Conservation (phyloP, 2,888 invertebrate species). For the Aromia moschata region DNA sequence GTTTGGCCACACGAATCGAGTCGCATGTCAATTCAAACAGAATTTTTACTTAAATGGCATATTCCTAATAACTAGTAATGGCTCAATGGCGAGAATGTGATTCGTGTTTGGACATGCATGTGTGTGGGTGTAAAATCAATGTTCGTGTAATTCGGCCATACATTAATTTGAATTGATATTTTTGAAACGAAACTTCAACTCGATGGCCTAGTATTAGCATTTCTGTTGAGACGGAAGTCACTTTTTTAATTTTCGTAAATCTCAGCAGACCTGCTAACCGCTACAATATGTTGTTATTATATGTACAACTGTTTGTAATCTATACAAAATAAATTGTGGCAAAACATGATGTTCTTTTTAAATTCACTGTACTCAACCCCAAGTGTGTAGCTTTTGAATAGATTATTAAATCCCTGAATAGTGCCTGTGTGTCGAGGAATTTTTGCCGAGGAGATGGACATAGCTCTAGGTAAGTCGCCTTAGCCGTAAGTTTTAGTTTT, state of each 20-base stretch:
- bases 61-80: slow-evolving; percentile 24
- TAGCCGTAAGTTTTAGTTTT: slow-evolving; percentile 7
- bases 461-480: slow-evolving; percentile 47
- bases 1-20: too few species aligned
- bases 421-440: too few species aligned
- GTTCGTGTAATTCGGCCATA: slow-evolving; percentile 46
- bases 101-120: slow-evolving; percentile 21
- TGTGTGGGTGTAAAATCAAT: slow-evolving; percentile 43
- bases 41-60: slow-evolving; percentile 22
- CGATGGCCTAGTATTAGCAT: slow-evolving; percentile 53
- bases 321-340: slow-evolving; percentile 56
- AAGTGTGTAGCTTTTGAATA: background rate
- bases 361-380: slow-evolving; percentile 25
- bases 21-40: background rate
- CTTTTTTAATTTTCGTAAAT: slow-evolving; percentile 13
- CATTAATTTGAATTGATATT: slow-evolving; percentile 37
- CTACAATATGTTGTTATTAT: slow-evolving; percentile 48
- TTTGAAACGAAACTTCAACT: slow-evolving; percentile 32
- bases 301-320: slow-evolving; percentile 55
- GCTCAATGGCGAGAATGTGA: slow-evolving; percentile 49
- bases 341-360: slow-evolving; percentile 40
- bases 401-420: slow-evolving; percentile 1
- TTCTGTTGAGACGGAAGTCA: slow-evolving; percentile 44
- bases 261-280: slow-evolving; percentile 47
- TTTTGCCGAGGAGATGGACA: too few species aligned